Evolutionary conservation across 2,113 vertebrate genomes (phyloP).

Genomic region (Sylvilagus bachmani): DNA sequence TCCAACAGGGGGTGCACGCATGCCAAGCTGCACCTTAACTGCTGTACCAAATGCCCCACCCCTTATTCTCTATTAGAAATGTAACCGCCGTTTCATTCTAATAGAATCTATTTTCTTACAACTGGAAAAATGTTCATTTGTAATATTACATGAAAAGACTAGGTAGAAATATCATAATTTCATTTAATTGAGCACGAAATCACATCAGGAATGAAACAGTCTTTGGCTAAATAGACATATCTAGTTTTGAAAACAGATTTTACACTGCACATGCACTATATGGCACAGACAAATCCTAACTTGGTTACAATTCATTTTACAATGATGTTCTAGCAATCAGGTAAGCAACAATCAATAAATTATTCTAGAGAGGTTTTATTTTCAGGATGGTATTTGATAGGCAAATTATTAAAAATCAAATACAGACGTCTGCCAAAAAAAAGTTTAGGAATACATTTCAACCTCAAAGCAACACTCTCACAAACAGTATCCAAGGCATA

Average conservation of each 20-base stretch:
- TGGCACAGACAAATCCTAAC: neutral
- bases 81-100: constrained; percentile 25
- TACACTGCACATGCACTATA: neutral
- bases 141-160: constrained; percentile 53
- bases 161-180: constrained; percentile 57
- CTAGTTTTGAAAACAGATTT: constrained; percentile 62
- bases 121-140: constrained; percentile 71
- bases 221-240: constrained; percentile 82
- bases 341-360: neutral
- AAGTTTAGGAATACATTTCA: constrained; percentile 44
- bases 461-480: neutral
- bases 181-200: constrained; percentile 67
- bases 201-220: constrained; percentile 65
- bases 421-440: neutral
- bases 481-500: neutral
- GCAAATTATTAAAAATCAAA: constrained; percentile 44
- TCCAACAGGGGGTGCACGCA: no score
- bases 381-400: neutral
- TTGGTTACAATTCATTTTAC: neutral
- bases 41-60: no score
- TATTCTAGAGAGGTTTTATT: constrained; percentile 10
- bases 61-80: constrained; percentile 8
- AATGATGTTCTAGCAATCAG: constrained; percentile 15
- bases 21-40: no score
- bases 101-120: constrained; percentile 64